Evolutionary conservation across 2,888 invertebrate genomes (phyloP), one percentile per base, ranked within the genome.

Genomic region (Creontiades dilutus): DNA sequence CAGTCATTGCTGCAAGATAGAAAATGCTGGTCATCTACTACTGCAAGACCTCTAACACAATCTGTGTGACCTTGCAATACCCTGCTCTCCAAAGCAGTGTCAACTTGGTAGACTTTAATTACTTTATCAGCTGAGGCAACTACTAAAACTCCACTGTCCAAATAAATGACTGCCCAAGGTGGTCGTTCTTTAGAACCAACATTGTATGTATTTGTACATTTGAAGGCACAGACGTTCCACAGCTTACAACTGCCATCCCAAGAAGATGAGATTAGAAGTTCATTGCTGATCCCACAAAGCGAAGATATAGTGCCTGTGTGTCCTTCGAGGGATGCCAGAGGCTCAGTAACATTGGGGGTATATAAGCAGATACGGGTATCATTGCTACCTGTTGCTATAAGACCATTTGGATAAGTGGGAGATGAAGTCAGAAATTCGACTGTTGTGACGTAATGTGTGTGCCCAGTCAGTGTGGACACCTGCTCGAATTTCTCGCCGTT

Each of bases 41-140:
- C 95, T 0, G 96, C 95, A 48, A 99, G 93, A 37, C 95, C 96
- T 93, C 99, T 94, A 0, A 99, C 98, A 94, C 98, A 98, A 93
- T 99, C 99, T 0, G 96, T 96, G 93, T 99, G 99, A 7, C 98
- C 98, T 95, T 93, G 76, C 57, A 89, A 19, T 16, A n/a, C 52
- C 48, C 27, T 47, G 37, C 37, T 55, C 23, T 46, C 52, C 16
- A 37, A 27, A 13, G 76, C 75, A 61, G 88, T 57, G 19, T 85
- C 89, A 9, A 80, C n/a, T n/a, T 76, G 16, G 91, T 94, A 99
- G 46, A 98, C 93, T 92, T 96, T 96, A 89, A 99, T 96, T 13
- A 96, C 96, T 93, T 97, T 98, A 93, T 99, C 99, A 19, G 99
- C 99, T 0, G 98, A 97, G 0, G 97, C 99, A 16, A 99, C 98